These are phyloP conservation scores for Spilarctia lutea DNA, from an alignment of 2,888 invertebrate genomes.

Conservation along the genomic window DNA sequence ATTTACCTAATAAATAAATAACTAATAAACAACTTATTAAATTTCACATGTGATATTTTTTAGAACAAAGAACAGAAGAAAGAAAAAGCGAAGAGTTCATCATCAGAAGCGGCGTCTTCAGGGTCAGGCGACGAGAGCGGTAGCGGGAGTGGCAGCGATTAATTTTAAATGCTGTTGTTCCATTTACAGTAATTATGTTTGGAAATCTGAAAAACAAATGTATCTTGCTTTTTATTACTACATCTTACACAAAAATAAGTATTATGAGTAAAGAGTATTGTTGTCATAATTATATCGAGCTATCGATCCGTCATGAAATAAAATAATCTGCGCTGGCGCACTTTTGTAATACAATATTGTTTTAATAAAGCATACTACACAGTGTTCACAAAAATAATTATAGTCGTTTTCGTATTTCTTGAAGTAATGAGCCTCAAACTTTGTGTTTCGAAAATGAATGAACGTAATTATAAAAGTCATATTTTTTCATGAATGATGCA, in stretches of 20 bases:
- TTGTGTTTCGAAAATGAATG: neutral
- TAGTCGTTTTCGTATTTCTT: neutral
- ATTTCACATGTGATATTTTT: conserved; percentile 28
- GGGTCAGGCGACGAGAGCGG: conserved; percentile 75
- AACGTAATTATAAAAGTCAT: neutral
- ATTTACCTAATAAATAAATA: no score
- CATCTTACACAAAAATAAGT: neutral
- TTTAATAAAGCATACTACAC: neutral
- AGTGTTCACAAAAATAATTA: neutral
- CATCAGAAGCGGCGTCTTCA: conserved; percentile 77
- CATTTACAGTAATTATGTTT: neutral
- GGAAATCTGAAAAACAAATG: neutral
- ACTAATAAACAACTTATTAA: neutral
- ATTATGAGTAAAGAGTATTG: neutral
- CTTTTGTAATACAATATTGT: neutral
- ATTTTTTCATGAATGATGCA: neutral
- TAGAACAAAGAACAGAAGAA: conserved; percentile 77
- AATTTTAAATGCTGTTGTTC: conserved; percentile 26
- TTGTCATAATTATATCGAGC: neutral
- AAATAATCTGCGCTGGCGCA: neutral
- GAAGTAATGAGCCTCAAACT: neutral
- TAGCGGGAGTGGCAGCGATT: conserved; percentile 70
- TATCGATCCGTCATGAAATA: neutral
- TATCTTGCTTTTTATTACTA: neutral
- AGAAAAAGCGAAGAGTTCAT: conserved; percentile 71